Conservation (phyloP, 2,888 invertebrate species). For the Acanthosepion lycidas region DNA sequence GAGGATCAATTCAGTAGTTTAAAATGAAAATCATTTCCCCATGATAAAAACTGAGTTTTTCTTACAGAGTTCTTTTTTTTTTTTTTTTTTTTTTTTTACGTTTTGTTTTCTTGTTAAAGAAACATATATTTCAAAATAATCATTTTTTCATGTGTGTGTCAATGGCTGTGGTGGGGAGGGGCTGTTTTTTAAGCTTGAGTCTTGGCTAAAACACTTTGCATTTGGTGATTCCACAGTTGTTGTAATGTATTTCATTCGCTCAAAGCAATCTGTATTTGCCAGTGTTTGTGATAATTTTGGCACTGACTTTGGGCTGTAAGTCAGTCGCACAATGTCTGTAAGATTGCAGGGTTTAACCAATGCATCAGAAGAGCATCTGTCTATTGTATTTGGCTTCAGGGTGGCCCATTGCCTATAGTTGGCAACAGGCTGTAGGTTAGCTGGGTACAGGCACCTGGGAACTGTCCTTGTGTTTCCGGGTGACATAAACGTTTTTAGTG, state of each 20-base stretch:
- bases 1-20: background rate
- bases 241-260: background rate
- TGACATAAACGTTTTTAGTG: background rate
- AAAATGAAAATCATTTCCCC: background rate
- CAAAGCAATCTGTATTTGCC: background rate
- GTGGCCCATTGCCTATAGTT: background rate
- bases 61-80: background rate
- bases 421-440: background rate
- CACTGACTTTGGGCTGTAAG: conserved; percentile 1
- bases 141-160: background rate
- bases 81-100: background rate
- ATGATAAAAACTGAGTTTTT: background rate
- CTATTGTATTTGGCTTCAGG: background rate
- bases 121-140: background rate
- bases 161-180: background rate
- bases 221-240: background rate
- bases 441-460: background rate
- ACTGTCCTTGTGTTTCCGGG: background rate
- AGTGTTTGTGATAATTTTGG: background rate
- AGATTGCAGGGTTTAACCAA: background rate
- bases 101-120: background rate
- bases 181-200: background rate
- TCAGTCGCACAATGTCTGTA: conserved; percentile 17
- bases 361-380: background rate
- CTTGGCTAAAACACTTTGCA: background rate